phyloP scores from a whole-genome alignment of 2,113 vertebrate species.

The Gambusia affinis region DNA sequence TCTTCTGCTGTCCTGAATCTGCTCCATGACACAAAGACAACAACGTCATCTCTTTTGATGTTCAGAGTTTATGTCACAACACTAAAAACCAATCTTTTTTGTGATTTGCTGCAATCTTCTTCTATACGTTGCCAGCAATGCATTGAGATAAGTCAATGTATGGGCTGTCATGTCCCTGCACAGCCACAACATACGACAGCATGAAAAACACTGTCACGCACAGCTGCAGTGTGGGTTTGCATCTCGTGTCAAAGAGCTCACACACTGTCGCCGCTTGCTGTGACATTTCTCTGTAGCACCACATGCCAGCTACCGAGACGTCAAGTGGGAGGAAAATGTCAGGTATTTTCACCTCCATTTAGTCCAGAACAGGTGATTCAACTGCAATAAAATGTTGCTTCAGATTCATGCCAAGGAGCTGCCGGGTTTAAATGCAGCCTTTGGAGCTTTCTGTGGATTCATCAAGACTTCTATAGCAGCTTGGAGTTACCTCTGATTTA shows the following conservation, averaged over 20 bases:
- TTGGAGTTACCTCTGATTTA: background rate
- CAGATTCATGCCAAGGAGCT: background rate
- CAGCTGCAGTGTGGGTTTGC: constrained; percentile 20
- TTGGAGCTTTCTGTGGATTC: background rate
- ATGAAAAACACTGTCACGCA: constrained; percentile 28
- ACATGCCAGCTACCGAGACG: constrained; percentile 34
- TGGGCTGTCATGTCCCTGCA: constrained; percentile 18
- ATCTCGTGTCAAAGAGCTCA: constrained; percentile 43
- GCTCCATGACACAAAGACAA: constrained; percentile 12
- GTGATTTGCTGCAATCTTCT: background rate
- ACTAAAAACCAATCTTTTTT: background rate
- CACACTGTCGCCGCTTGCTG: background rate
- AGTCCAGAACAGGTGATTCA: constrained; percentile 27
- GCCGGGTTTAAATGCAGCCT: background rate
- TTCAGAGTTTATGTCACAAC: constrained; percentile 7
- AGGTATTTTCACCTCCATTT: constrained; percentile 58
- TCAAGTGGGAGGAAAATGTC: constrained; percentile 64
- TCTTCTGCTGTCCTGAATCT: constrained; percentile 19
- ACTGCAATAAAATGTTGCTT: constrained; percentile 15
- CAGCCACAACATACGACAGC: constrained; percentile 5
- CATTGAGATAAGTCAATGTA: constrained; percentile 8
- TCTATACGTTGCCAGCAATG: background rate
- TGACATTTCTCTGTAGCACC: constrained; percentile 64
- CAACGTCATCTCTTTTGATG: constrained; percentile 11
- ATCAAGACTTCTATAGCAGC: background rate